A percentile compares a stretch with the other conserved stretches of the same genome.
phyloP scores from a whole-genome alignment of 2,797 vertebrate species.

The Muraenolepis orangiensis region DNA sequence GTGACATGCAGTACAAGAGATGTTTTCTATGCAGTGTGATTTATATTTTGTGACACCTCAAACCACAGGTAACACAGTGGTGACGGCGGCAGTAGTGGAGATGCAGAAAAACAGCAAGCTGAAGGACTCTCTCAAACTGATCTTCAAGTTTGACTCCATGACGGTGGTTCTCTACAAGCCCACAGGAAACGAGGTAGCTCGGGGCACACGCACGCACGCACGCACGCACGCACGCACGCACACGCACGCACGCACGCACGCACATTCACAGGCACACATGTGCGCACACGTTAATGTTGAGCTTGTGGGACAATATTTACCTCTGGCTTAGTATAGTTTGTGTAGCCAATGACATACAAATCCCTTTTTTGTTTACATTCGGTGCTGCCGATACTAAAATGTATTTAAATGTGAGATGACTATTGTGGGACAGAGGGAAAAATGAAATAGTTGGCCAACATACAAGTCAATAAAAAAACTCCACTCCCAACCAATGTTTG shows the following conservation, averaged over 20 bases:
- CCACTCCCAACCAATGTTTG: too few species aligned
- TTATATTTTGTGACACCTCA: not conserved
- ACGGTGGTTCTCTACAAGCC: slow-evolving; percentile 84
- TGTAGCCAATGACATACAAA: not conserved
- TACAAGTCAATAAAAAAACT: too few species aligned
- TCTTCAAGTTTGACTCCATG: slow-evolving; percentile 91
- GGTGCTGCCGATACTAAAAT: not conserved
- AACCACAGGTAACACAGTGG: slow-evolving; percentile 77
- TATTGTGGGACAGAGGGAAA: too few species aligned
- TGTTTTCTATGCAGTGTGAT: not conserved
- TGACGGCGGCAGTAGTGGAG: slow-evolving; percentile 93
- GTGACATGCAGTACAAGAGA: not conserved
- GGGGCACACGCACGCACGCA: not conserved
- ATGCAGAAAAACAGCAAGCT: slow-evolving; percentile 74
- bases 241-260: not conserved
- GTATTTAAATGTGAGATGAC: too few species aligned
- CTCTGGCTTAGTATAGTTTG: not conserved
- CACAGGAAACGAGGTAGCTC: slow-evolving; percentile 74
- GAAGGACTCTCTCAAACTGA: slow-evolving; percentile 85
- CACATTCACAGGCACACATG: not conserved
- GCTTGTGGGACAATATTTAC: not conserved
- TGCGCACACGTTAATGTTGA: not conserved
- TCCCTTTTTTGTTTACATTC: not conserved
- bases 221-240: not conserved
- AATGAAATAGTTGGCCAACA: too few species aligned